These are phyloP conservation scores for Smutsia gigantea DNA, from an alignment of 2,797 vertebrate genomes.

Conservation along the genomic window DNA sequence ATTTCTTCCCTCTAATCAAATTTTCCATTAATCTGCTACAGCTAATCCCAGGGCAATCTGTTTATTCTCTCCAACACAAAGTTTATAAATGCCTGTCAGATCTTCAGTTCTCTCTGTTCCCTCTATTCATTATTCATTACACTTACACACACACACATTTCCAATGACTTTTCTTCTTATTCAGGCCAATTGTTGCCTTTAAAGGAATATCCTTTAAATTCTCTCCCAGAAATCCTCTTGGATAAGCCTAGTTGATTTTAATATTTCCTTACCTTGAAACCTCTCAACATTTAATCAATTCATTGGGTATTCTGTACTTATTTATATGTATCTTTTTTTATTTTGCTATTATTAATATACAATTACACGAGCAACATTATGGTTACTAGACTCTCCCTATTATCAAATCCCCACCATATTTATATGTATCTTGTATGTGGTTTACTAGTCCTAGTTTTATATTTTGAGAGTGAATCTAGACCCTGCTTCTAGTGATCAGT, in stretches of 20 bases:
- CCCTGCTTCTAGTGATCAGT: background rate
- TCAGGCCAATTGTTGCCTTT: background rate
- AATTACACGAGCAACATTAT: no score
- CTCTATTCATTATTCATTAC: background rate
- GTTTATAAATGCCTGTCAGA: background rate
- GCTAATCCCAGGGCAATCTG: background rate
- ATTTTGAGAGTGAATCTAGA: conserved; percentile 32
- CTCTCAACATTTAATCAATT: background rate
- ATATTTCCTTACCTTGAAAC: background rate
- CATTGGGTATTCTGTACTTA: background rate
- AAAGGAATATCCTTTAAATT: background rate
- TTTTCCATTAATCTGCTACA: background rate
- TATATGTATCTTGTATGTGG: background rate
- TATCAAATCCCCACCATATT: no score
- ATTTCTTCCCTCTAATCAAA: conserved; percentile 13
- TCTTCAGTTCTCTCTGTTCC: background rate
- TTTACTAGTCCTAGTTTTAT: conserved; percentile 37
- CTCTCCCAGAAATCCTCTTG: background rate
- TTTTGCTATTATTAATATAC: no score
- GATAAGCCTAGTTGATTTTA: background rate
- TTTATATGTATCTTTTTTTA: background rate
- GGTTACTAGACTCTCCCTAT: no score
- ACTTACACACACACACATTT: background rate
- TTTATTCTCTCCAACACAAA: conserved; percentile 30
- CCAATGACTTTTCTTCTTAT: background rate